Evolutionary conservation across 2,797 vertebrate species (phyloP), one percentile per base, ranked within the genome.

Genomic region (Cetoscarus ocellatus): DNA sequence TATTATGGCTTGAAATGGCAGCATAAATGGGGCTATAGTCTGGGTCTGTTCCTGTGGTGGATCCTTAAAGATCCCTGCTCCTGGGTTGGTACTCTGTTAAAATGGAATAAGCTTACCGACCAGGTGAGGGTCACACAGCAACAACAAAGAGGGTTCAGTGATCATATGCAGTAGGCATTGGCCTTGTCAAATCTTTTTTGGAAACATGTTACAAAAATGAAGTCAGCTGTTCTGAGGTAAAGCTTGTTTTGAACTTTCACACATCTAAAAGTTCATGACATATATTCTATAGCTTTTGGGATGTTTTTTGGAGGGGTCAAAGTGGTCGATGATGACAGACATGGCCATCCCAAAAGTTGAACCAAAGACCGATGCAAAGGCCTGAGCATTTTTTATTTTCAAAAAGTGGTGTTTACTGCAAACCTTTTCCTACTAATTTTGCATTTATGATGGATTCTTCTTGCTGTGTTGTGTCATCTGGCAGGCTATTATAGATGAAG

Each of bases 401-500:
- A 55, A 6, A 43, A 27, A 27, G 12, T 6, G 13, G 34, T n/a
- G 45, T 66, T 35, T 18, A 45, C 38, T 18, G 10, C 58, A 51
- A 45, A 63, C 4, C 6, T 54, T 61, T 66, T 56, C 59, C 49
- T 11, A 42, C 11, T 6, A 64, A 39, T 67, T 70, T 64, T 44
- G 48, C 34, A 52, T 66, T 82, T 54, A 60, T 65, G 47, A 68
- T 18, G 10, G 42, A 54, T 59, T 70, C 3, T 48, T 36, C 64
- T 47, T 63, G 11, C 51, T 35, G 66, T 56, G 61, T n/a, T 60
- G 51, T 14, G 65, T 79, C 60, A 70, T 73, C 58, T 83, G 70
- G 50, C 43, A 34, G 36, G 11, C 39, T 72, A 61, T 34, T 7
- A 3, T 15, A 1, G 13, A n/a, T 48, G 11, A 67, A 4, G 19